These are phyloP conservation scores for Xanthia togata DNA, from an alignment of 2,888 invertebrate genomes.

Conservation along the genomic window DNA sequence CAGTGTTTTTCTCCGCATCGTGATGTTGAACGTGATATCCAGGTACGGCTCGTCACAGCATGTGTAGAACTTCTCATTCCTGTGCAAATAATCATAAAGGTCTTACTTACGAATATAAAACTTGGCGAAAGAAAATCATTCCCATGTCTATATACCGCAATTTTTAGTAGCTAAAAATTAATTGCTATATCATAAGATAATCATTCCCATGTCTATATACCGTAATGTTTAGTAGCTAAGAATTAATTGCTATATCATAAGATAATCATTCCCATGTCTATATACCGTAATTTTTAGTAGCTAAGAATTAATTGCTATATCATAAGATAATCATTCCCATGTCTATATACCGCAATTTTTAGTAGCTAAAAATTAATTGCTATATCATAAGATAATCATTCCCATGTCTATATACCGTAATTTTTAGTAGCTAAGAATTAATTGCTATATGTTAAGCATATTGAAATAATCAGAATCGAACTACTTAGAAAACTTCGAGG, in stretches of 20 bases:
- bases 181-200: too few species aligned
- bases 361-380: too few species aligned
- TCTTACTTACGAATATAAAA: background rate
- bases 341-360: background rate
- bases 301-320: too few species aligned
- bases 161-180: background rate
- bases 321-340: background rate
- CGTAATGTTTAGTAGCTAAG: background rate
- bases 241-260: too few species aligned
- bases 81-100: constrained; percentile 74
- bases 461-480: background rate
- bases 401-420: background rate
- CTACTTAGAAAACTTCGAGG: constrained; percentile 1
- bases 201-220: background rate
- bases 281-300: background rate
- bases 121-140: background rate
- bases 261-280: background rate
- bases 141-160: background rate
- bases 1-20: constrained; percentile 98
- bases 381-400: background rate
- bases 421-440: background rate
- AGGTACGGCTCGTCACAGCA: constrained; percentile 99
- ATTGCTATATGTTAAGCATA: background rate
- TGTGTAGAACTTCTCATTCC: constrained; percentile 98
- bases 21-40: constrained; percentile 99